phyloP scores from a whole-genome alignment of 64 coral and sea anemone genomes.

The Montipora sp. region DNA sequence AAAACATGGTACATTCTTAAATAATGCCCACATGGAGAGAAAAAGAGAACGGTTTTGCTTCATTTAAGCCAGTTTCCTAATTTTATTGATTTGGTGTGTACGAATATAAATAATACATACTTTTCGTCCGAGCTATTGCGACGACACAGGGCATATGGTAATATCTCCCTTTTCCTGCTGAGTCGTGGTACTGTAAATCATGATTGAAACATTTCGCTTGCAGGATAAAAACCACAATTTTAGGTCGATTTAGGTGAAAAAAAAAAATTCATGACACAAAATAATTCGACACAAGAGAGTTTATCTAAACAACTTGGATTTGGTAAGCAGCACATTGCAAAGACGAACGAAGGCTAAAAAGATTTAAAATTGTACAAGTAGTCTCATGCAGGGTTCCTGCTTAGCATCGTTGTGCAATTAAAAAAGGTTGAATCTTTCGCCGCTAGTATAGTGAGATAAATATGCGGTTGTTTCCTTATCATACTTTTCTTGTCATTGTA shows the following conservation, averaged over 20 bases:
- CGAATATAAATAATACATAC: constrained; percentile 21
- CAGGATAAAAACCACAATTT: background rate
- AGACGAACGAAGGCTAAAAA: too few relatives aligned
- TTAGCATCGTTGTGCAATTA: background rate
- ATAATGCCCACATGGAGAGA: background rate
- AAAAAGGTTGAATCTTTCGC: background rate
- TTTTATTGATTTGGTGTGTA: constrained; percentile 3
- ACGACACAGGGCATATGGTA: background rate
- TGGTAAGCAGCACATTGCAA: too few relatives aligned
- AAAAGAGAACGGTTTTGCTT: background rate
- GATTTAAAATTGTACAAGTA: too few relatives aligned
- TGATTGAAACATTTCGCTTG: background rate
- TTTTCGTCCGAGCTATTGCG: constrained; percentile 1
- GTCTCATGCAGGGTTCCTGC: background rate
- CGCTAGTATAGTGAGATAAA: background rate
- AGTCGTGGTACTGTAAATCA: background rate
- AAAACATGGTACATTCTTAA: background rate
- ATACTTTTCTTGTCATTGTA: background rate
- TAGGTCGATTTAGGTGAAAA: background rate
- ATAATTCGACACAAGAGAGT: too few relatives aligned
- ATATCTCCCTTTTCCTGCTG: background rate
- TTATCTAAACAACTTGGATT: too few relatives aligned
- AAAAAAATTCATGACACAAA: too few relatives aligned
- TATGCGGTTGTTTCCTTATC: background rate
- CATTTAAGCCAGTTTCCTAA: constrained; percentile 5